phyloP scores from a whole-genome alignment of 2,888 invertebrate genomes.

The Cheilosia grossa region DNA sequence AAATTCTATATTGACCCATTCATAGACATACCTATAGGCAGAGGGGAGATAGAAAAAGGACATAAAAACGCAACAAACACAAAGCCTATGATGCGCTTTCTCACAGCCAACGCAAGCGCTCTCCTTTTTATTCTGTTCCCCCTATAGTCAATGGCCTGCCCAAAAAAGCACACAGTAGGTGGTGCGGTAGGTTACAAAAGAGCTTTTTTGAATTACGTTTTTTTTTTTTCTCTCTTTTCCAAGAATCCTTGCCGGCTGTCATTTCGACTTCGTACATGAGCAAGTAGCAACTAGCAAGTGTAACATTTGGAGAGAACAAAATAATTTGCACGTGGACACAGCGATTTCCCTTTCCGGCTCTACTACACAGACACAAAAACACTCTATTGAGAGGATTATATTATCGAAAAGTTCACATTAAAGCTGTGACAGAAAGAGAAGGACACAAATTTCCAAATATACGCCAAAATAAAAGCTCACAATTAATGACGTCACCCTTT shows the following conservation, averaged over 20 bases:
- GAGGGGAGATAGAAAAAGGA: slow-evolving; percentile 7
- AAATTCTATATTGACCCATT: slow-evolving; percentile 71
- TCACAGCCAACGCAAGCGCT: slow-evolving; percentile 65
- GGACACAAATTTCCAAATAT: slow-evolving; percentile 34
- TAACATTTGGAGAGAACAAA: slow-evolving; percentile 24
- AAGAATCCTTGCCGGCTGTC: too few relatives aligned
- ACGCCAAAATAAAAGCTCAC: slow-evolving; percentile 63
- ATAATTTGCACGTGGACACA: slow-evolving; percentile 39
- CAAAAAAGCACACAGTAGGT: slow-evolving; percentile 62
- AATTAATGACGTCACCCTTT: slow-evolving; percentile 67
- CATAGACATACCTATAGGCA: slow-evolving; percentile 66
- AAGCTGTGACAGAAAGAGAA: slow-evolving; percentile 16
- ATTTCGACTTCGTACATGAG: too few relatives aligned
- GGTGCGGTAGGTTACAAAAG: slow-evolving; percentile 52
- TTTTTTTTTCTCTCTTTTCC: too few relatives aligned
- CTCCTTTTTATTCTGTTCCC: slow-evolving; percentile 9
- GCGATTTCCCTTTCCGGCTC: slow-evolving; percentile 43
- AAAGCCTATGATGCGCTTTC: slow-evolving; percentile 75
- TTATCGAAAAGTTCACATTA: slow-evolving; percentile 13
- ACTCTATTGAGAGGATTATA: neutral
- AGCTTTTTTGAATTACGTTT: slow-evolving; percentile 10
- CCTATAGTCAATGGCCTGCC: slow-evolving; percentile 62
- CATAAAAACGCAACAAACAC: slow-evolving; percentile 9
- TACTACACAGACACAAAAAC: slow-evolving; percentile 9
- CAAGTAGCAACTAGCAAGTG: neutral